These are phyloP conservation scores for Drosophila subpulchrella DNA, from an alignment of 1,140 invertebrate genomes.

Conservation along the genomic window DNA sequence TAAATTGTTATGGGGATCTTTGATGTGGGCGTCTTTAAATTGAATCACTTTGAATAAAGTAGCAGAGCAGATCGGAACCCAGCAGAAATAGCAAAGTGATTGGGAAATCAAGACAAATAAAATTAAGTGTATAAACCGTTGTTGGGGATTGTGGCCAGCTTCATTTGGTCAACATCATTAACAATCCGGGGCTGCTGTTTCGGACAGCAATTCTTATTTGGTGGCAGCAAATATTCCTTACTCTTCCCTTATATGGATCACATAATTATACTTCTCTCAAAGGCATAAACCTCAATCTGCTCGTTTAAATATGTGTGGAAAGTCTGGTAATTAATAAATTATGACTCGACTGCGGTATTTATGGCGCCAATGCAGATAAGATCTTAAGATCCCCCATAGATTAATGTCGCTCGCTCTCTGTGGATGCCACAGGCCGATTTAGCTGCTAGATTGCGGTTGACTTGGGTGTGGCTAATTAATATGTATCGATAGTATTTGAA, in stretches of 20 bases:
- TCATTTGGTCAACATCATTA: slow-evolving; percentile 28
- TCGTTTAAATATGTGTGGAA: slow-evolving; percentile 72
- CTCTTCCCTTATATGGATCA: slow-evolving; percentile 18
- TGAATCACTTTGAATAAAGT: slow-evolving; percentile 61
- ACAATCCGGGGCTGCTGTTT: slow-evolving; percentile 45
- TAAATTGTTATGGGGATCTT: slow-evolving; percentile 77
- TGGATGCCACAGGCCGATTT: slow-evolving; percentile 50
- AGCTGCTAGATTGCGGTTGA: slow-evolving; percentile 32
- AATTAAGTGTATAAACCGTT: slow-evolving; percentile 32
- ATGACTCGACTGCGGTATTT: slow-evolving; percentile 71
- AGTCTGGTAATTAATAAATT: slow-evolving; percentile 79
- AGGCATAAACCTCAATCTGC: slow-evolving; percentile 51
- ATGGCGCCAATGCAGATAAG: slow-evolving; percentile 74
- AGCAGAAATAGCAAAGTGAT: slow-evolving; percentile 37
- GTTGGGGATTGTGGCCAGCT: slow-evolving; percentile 20
- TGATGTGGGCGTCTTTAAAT: slow-evolving; percentile 74
- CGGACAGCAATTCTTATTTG: slow-evolving; percentile 6
- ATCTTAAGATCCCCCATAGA: slow-evolving; percentile 62
- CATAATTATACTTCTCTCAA: slow-evolving; percentile 40
- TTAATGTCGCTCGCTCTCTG: slow-evolving; percentile 54
- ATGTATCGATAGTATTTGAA: slow-evolving; percentile 78
- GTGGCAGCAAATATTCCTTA: slow-evolving; percentile 6
- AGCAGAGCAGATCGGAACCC: slow-evolving; percentile 21
- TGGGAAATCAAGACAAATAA: slow-evolving; percentile 64
- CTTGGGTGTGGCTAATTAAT: slow-evolving; percentile 76